These are phyloP conservation scores for Mobula birostris DNA, from an alignment of 2,113 vertebrate species.

Conservation along the genomic window DNA sequence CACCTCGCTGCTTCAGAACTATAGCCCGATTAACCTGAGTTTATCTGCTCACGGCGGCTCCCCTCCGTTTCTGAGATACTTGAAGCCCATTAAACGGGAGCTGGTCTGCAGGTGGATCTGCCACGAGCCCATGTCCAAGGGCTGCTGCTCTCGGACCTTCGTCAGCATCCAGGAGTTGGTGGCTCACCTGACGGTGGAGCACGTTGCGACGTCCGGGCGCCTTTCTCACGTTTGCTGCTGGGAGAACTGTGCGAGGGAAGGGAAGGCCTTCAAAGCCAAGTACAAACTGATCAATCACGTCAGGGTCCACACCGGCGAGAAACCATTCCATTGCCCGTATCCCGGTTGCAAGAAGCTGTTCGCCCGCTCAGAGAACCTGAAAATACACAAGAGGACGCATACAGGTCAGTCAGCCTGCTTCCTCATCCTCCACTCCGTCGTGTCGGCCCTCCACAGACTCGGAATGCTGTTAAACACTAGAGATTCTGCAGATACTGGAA, in stretches of 20 bases:
- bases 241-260: conserved; percentile 51
- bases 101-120: conserved; percentile 62
- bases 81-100: conserved; percentile 52
- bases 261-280: conserved; percentile 59
- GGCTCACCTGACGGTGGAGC: conserved; percentile 64
- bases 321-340: conserved; percentile 54
- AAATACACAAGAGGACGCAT: conserved; percentile 66
- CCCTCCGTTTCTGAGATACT: conserved; percentile 52
- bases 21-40: conserved; percentile 50
- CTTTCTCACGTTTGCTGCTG: conserved; percentile 60
- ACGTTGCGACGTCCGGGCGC: conserved; percentile 62
- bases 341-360: conserved; percentile 60
- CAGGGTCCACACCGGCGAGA: conserved; percentile 58
- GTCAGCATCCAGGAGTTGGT: conserved; percentile 66
- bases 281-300: conserved; percentile 61
- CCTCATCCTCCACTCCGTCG: no score
- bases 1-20: conserved; percentile 53
- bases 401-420: conserved; percentile 53
- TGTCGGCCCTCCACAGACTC: not conserved
- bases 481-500: no score
- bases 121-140: conserved; percentile 51
- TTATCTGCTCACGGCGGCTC: conserved; percentile 51
- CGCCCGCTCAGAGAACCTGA: conserved; percentile 63
- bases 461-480: not conserved
- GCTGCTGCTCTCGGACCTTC: conserved; percentile 59